Conservation (phyloP, 2,888 invertebrate genomes). For the Euzetes globulus region DNA sequence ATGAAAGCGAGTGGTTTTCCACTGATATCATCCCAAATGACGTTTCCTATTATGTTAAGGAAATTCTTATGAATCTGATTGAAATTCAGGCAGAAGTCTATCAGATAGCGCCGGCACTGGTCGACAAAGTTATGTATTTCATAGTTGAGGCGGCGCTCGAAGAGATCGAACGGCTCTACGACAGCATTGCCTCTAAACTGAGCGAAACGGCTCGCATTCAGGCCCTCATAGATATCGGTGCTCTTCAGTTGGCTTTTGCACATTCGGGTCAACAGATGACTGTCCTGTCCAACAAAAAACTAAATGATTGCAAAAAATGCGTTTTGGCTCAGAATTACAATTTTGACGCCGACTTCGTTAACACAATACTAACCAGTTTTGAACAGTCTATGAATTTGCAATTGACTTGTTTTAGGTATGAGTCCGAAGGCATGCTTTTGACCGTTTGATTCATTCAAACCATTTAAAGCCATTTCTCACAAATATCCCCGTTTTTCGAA, state of each 20-base stretch:
- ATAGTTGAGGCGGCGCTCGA: conserved; percentile 79
- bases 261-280: conserved; percentile 26
- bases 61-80: conserved; percentile 51
- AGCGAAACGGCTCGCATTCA: conserved; percentile 34
- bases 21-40: conserved; percentile 48
- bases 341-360: conserved; percentile 41
- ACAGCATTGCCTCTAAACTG: conserved; percentile 55
- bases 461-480: too few species aligned
- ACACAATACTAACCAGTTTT: conserved; percentile 46
- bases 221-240: conserved; percentile 34
- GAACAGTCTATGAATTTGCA: conserved; percentile 48
- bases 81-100: conserved; percentile 52
- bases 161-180: conserved; percentile 78
- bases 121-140: conserved; percentile 35
- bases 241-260: conserved; percentile 31
- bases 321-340: conserved; percentile 3
- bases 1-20: conserved; percentile 25
- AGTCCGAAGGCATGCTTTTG: conserved; percentile 54
- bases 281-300: conserved; percentile 1
- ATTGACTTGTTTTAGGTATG: conserved; percentile 50
- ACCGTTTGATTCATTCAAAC: too few species aligned
- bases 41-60: conserved; percentile 72
- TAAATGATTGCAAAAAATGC: conserved; percentile 23
- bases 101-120: conserved; percentile 47
- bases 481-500: too few species aligned